Evolutionary conservation across 2,888 invertebrate genomes (phyloP).

Genomic region (Chrysodeixis includens): DNA sequence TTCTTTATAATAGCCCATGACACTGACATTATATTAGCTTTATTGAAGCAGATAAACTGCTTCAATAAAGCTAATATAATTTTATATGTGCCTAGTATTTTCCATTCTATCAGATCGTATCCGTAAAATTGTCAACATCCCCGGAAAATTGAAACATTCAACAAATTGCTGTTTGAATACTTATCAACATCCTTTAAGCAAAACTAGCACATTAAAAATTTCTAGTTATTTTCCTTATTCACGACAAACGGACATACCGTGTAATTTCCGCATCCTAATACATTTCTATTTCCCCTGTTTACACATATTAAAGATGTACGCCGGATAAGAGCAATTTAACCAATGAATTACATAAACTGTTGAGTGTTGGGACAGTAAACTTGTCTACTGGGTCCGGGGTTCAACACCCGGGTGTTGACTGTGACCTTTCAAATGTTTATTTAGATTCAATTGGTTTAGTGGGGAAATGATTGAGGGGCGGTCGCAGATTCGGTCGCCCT

Average conservation of each 20-base stretch:
- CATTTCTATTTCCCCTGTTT: neutral
- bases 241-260: neutral
- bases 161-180: no score
- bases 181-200: no score
- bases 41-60: no score
- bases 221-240: no score
- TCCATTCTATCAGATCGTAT: no score
- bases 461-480: neutral
- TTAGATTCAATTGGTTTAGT: slow-evolving; percentile 4
- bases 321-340: slow-evolving; percentile 57
- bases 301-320: slow-evolving; percentile 8
- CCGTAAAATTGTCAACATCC: no score
- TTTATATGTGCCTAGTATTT: no score
- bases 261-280: neutral
- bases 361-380: slow-evolving; percentile 21
- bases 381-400: slow-evolving; percentile 27
- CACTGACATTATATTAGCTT: no score
- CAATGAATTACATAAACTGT: slow-evolving; percentile 52
- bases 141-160: no score
- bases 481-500: neutral
- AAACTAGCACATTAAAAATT: no score
- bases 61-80: no score
- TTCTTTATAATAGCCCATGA: no score
- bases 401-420: slow-evolving; percentile 42
- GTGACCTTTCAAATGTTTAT: slow-evolving; percentile 5